A percentile compares a stretch with the other conserved stretches of the same genome.
phyloP scores from a whole-genome alignment of 2,888 invertebrate species.

The Mongoloraphidia duomilia region DNA sequence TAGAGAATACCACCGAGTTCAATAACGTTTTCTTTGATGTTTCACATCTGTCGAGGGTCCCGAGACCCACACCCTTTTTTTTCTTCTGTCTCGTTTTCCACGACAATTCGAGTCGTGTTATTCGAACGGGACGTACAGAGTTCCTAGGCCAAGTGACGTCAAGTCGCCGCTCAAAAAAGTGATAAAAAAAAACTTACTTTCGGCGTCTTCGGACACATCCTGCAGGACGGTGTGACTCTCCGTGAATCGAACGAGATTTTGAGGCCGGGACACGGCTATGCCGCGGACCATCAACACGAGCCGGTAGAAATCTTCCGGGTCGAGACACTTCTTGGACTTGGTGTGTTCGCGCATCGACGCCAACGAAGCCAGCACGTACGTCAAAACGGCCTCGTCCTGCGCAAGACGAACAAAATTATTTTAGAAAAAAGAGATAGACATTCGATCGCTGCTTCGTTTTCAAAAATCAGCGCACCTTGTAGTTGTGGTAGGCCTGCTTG shows the following conservation, averaged over 20 bases:
- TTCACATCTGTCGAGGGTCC: no score
- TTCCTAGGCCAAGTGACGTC: no score
- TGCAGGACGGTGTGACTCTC: slow-evolving; percentile 33
- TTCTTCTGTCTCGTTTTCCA: no score
- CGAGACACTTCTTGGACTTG: slow-evolving; percentile 51
- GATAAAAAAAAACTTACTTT: not conserved
- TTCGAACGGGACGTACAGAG: no score
- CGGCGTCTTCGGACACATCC: not conserved
- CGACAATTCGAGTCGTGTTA: no score
- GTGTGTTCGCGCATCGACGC: slow-evolving; percentile 44
- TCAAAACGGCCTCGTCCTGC: slow-evolving; percentile 71
- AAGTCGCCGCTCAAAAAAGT: no score
- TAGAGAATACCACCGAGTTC: no score
- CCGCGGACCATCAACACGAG: slow-evolving; percentile 70
- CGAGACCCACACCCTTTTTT: no score
- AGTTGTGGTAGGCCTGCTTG: slow-evolving; percentile 63
- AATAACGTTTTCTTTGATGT: no score
- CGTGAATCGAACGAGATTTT: slow-evolving; percentile 59
- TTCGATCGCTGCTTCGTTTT: not conserved
- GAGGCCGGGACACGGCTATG: slow-evolving; percentile 71
- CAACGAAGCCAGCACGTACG: slow-evolving; percentile 56
- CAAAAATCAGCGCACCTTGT: slow-evolving; percentile 37
- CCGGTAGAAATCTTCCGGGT: slow-evolving; percentile 83
- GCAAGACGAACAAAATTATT: slow-evolving; percentile 11
- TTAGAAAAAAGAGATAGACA: not conserved